Conservation (phyloP, 1,140 invertebrate genomes). For the Psix sp. region DNA sequence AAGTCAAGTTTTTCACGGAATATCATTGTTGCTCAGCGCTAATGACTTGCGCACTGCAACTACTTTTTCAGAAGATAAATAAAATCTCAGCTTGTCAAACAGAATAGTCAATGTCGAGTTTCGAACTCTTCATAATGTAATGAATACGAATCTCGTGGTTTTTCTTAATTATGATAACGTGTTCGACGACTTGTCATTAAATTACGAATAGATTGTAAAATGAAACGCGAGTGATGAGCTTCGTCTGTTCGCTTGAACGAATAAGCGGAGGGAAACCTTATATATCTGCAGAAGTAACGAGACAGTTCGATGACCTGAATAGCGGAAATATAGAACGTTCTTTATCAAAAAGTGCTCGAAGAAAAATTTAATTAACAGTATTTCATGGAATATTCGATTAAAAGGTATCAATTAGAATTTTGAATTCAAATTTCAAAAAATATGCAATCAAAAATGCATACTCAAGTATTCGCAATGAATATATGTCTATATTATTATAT, state of each 20-base stretch:
- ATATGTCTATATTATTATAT: too few species aligned
- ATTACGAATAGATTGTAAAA: conserved; percentile 52
- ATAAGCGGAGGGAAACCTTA: conserved; percentile 41
- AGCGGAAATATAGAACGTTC: conserved; percentile 39
- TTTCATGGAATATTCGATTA: too few species aligned
- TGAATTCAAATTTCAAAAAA: too few species aligned
- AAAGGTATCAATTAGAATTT: too few species aligned
- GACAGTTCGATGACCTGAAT: conserved; percentile 55
- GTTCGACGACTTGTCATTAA: conserved; percentile 35
- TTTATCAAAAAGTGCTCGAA: conserved; percentile 2
- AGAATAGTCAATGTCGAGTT: too few species aligned
- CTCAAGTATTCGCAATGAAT: too few species aligned
- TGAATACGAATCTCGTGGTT: conserved; percentile 15
- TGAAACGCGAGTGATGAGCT: conserved; percentile 32
- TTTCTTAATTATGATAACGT: conserved; percentile 53
- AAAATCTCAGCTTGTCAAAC: too few species aligned
- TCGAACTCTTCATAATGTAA: conserved; percentile 15
- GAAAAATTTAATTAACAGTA: background rate
- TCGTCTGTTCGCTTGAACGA: conserved; percentile 23
- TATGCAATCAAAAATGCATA: too few species aligned
- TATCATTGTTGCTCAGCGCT: too few species aligned
- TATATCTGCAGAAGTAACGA: conserved; percentile 21
- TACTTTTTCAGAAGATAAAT: too few species aligned
- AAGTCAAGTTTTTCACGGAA: too few species aligned
- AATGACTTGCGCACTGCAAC: too few species aligned